Evolutionary conservation across 2,888 invertebrate genomes (phyloP), one percentile per base, ranked within the genome.

Genomic region (Lapara coniferarum): DNA sequence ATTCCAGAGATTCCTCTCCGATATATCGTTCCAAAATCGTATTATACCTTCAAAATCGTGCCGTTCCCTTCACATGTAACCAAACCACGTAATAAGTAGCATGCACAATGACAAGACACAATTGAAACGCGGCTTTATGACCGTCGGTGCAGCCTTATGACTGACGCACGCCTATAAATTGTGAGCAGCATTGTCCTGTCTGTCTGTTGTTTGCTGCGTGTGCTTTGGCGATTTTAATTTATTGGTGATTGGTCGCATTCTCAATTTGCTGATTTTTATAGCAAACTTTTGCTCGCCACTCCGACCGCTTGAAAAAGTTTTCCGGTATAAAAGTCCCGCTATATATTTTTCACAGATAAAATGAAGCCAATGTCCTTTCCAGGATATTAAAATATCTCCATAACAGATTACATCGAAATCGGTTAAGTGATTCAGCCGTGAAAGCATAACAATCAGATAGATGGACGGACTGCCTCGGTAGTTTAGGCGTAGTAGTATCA

Each of bases 41-140:
- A 37, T 37, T 8, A 37, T 37, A 37, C 5, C 1, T 25, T 37
- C 53, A 53, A 44, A 7, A 63, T 53, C 68, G 68, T 55, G 7
- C 55, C 53, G 46, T 63, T 10, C 44, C 14, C 68, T 52, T 25
- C 37, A 6, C 16, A 10, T 46, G 13, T 46, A 63, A 69, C 37
- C 10, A 46, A 10, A 3, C 37, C 63, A 53, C 59, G 79, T 81
- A 86, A 83, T 84, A 85, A 86, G 86, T 85, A 85, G 85, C 85
- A 87, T 82, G 79, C 76, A 75, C 78, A 76, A 77, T 80, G 84
- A 84, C 86, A 85, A 85, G 46, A 83, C 78, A 78, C 85, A 82
- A 85, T 87, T 83, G 85, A 85, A 85, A 84, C 84, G 86, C 84
- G 85, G 85, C 85, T 89, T 89, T 87, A 89, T 82, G 79, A 75